Evolutionary conservation across 1,140 invertebrate species (phyloP).

Genomic region (Zaprionus nigranus): DNA sequence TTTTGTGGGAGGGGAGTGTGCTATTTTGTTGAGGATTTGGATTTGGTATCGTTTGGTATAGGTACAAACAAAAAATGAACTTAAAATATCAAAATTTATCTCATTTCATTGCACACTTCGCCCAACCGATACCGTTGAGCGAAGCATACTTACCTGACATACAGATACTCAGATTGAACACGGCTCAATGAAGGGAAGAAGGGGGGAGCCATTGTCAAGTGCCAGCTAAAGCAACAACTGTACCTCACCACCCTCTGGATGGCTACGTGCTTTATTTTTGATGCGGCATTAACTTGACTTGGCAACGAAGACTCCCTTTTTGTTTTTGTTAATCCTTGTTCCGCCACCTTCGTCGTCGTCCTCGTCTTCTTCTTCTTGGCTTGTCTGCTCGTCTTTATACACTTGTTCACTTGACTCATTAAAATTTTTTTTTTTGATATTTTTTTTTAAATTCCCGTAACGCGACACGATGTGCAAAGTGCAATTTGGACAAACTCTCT

Average conservation of each 20-base stretch:
- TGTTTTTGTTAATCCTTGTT: conserved; percentile 11
- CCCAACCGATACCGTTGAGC: conserved; percentile 82
- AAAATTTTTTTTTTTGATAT: background rate
- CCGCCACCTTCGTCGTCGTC: background rate
- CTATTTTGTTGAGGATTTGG: conserved; percentile 24
- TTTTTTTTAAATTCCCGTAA: background rate
- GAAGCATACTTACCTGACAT: conserved; percentile 81
- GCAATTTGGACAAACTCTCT: conserved; percentile 11
- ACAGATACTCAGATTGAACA: background rate
- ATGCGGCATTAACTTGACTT: conserved; percentile 51
- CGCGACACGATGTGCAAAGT: conserved; percentile 18
- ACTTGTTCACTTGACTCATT: conserved; percentile 59
- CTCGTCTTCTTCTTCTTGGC: background rate
- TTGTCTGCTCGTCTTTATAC: conserved; percentile 8
- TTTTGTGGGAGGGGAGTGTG: background rate
- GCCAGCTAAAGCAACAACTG: conserved; percentile 66
- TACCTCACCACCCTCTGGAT: conserved; percentile 72
- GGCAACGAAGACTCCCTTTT: background rate
- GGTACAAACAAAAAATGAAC: conserved; percentile 61
- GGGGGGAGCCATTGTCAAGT: conserved; percentile 29
- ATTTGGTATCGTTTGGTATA: conserved; percentile 5
- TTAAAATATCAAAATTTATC: conserved; percentile 75
- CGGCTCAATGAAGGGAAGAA: background rate
- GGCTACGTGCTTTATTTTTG: conserved; percentile 62
- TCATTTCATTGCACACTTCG: conserved; percentile 70